Evolutionary conservation across 1,140 invertebrate species (phyloP).

Genomic region (Notospermus geniculatus): DNA sequence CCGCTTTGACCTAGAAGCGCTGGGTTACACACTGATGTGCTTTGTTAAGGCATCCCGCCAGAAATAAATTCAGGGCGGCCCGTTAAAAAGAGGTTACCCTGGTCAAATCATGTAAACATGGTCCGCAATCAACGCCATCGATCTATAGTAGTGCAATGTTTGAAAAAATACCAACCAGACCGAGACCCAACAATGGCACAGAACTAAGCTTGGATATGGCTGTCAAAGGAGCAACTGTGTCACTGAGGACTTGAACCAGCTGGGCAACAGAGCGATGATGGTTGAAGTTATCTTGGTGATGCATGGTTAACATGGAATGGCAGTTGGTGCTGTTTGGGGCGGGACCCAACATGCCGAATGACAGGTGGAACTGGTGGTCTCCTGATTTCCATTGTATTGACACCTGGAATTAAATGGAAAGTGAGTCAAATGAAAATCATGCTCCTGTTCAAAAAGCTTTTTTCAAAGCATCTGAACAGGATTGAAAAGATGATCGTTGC

Average conservation of each 20-base stretch:
- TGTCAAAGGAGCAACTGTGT: constrained; percentile 47
- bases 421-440: too few relatives aligned
- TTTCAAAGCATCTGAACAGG: too few relatives aligned
- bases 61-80: too few relatives aligned
- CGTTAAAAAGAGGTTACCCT: too few relatives aligned
- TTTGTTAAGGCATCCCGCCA: too few relatives aligned
- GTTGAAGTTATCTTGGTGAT: constrained; percentile 78
- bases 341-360: constrained; percentile 61
- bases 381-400: constrained; percentile 71
- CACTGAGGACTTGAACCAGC: constrained; percentile 68
- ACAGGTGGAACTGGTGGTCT: constrained; percentile 68
- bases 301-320: constrained; percentile 74
- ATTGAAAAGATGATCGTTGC: too few relatives aligned
- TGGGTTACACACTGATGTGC: too few relatives aligned
- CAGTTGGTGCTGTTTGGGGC: constrained; percentile 66
- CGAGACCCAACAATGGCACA: constrained; percentile 38
- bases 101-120: too few relatives aligned
- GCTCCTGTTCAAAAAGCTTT: too few relatives aligned
- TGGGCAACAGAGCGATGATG: constrained; percentile 70
- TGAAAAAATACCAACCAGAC: constrained; percentile 30
- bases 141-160: too few relatives aligned
- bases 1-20: too few relatives aligned
- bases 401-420: constrained; percentile 29
- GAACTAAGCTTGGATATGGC: constrained; percentile 47
- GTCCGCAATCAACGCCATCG: too few relatives aligned